Base-by-base conservation (phyloP, 1,140 invertebrate species). In the Leptonema lineaticorne region DNA sequence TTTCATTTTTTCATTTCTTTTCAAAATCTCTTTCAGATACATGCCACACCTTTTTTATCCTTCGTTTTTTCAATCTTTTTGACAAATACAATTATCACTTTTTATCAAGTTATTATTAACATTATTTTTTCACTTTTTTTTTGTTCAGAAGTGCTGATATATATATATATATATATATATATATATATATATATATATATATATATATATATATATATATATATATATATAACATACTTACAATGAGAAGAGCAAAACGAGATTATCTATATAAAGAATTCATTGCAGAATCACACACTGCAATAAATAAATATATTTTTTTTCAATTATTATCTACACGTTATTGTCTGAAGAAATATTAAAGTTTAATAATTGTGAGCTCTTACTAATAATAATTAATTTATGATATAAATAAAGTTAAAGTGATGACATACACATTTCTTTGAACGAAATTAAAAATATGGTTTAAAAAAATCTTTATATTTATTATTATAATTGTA, bases 281-380 rank as follows among this genome's bases (percentile, higher is more conserved):
- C n/a, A n/a, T n/a, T 62, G 26, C 59, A 62, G 59, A 62, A 62
- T n/a, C n/a, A 22, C 59, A 41, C 22, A 45, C 59, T 45, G 59
- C 18, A 59, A 62, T 62, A n/a, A n/a, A n/a, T n/a, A n/a, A n/a
- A n/a, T 45, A 28, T 58, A n/a, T 22, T 59, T 53, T 59, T 59
- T 59, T 59, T 28, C 7, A 66, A 26, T 66, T 70, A 68, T 69
- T 69, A 72, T 46, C 70, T 69, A 69, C 56, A 63, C 27, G 60
- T 72, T 72, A 72, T 72, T 72, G 70, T 72, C 70, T 62, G 70
- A 72, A 72, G 70, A 72, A 71, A 65, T 62, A 46, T 62, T 62
- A 62, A 62, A 26, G 30, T 53, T 53, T 59, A 41, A n/a, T 64
- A 50, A 53, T 53, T 53, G 62, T 64, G 45, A 64, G 37, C 24